Evolutionary conservation across 2,113 vertebrate genomes (phyloP).

Genomic region (Crotalus viridis): DNA sequence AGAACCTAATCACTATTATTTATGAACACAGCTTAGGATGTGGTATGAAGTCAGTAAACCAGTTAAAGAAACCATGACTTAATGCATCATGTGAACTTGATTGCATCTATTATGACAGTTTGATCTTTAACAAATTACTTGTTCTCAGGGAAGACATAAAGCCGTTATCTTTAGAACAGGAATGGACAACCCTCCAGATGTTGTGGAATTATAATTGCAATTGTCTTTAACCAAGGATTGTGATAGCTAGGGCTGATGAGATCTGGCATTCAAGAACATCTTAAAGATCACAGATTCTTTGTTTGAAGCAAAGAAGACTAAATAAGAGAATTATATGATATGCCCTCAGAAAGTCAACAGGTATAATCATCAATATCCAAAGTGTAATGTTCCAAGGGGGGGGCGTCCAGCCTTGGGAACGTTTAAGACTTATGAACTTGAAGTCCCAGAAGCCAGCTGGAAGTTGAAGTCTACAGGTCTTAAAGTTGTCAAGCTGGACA

Average conservation of each 20-base stretch:
- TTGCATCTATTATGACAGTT: background rate
- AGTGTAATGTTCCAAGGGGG: background rate
- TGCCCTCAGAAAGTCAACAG: background rate
- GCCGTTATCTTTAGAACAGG: background rate
- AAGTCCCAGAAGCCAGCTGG: background rate
- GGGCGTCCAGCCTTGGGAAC: background rate
- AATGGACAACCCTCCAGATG: background rate
- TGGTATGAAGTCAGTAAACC: background rate
- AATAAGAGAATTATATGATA: background rate
- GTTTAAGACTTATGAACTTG: background rate
- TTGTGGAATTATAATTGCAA: background rate
- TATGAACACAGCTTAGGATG: background rate
- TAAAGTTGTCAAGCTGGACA: background rate
- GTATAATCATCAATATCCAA: background rate
- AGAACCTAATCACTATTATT: background rate
- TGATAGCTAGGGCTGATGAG: background rate
- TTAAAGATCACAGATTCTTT: background rate
- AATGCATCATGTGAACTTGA: background rate
- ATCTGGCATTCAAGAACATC: background rate
- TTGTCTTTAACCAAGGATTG: background rate
- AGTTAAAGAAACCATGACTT: background rate
- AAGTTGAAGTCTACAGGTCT: background rate
- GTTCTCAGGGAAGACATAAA: background rate
- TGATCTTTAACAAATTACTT: background rate
- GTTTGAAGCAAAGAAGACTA: background rate